phyloP scores from a whole-genome alignment of 2,797 vertebrate genomes.

The Sternotherus odoratus region DNA sequence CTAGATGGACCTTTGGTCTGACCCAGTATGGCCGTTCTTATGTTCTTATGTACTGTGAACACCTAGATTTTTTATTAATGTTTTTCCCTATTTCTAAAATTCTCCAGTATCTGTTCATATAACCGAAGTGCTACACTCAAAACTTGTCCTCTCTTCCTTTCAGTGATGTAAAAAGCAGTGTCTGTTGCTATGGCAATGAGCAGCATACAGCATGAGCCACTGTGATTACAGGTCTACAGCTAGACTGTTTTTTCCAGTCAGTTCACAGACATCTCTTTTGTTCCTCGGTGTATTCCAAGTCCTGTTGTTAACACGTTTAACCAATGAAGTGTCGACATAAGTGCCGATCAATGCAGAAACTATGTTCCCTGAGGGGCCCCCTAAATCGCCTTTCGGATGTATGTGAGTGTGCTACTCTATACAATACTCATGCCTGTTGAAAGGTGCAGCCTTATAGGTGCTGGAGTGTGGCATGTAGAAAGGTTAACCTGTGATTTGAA shows the following conservation, averaged over 20 bases:
- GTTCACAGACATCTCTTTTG: constrained; percentile 57
- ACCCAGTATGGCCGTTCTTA: too few species aligned
- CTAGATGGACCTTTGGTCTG: too few species aligned
- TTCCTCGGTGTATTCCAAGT: constrained; percentile 39
- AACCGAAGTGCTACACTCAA: constrained; percentile 17
- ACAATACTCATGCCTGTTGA: not conserved
- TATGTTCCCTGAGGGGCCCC: not conserved
- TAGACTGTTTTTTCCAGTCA: constrained; percentile 47
- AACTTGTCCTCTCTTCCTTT: constrained; percentile 47
- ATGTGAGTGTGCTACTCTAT: rapidly evolving
- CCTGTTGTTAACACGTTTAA: constrained; percentile 58
- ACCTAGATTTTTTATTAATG: not conserved
- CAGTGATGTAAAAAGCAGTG: constrained; percentile 63
- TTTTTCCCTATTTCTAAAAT: constrained; percentile 19
- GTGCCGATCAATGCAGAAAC: not conserved
- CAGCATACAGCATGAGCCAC: constrained; percentile 47
- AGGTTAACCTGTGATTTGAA: not conserved
- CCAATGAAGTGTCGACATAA: constrained; percentile 12
- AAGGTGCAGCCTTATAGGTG: not conserved
- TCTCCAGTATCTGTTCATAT: not conserved
- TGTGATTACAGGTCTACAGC: constrained; percentile 70
- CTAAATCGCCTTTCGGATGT: rapidly evolving
- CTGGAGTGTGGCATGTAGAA: not conserved
- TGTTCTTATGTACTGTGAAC: too few species aligned
- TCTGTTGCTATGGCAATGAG: constrained; percentile 69